phyloP scores from a whole-genome alignment of 2,888 invertebrate genomes.

The Muschampia plurimacula region DNA sequence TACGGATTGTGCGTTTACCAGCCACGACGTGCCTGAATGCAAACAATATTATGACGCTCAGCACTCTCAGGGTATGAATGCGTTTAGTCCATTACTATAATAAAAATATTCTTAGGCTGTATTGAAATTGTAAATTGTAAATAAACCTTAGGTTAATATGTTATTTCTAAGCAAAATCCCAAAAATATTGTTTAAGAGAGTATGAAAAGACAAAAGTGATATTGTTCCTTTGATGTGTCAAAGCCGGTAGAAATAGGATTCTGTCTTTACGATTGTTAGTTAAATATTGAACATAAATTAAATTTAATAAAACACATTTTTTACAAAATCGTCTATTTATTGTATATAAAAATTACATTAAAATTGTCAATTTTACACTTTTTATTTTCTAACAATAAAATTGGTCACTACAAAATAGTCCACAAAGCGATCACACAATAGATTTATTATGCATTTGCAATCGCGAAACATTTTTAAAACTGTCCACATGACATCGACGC shows the following conservation, averaged over 20 bases:
- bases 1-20: constrained; percentile 69
- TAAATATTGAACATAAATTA: constrained; percentile 13
- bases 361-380: constrained; percentile 85
- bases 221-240: constrained; percentile 43
- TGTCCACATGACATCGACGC: constrained; percentile 47
- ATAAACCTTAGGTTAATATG: constrained; percentile 45
- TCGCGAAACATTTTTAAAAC: constrained; percentile 68
- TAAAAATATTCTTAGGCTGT: constrained; percentile 53
- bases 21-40: constrained; percentile 64
- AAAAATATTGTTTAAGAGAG: constrained; percentile 37
- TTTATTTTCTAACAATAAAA: constrained; percentile 79
- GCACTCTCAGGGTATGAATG: constrained; percentile 66
- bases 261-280: constrained; percentile 28
- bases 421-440: constrained; percentile 79
- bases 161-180: constrained; percentile 35
- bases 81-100: constrained; percentile 73
- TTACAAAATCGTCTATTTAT: constrained; percentile 85
- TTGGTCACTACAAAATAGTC: constrained; percentile 85
- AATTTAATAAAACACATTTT: constrained; percentile 62
- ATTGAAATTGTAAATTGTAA: constrained; percentile 60
- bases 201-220: constrained; percentile 36
- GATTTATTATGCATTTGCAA: constrained; percentile 74
- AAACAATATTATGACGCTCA: constrained; percentile 73
- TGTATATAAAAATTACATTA: constrained; percentile 86
- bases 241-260: constrained; percentile 10